phyloP scores from a whole-genome alignment of 2,888 invertebrate species.

The Nomada fabriciana region DNA sequence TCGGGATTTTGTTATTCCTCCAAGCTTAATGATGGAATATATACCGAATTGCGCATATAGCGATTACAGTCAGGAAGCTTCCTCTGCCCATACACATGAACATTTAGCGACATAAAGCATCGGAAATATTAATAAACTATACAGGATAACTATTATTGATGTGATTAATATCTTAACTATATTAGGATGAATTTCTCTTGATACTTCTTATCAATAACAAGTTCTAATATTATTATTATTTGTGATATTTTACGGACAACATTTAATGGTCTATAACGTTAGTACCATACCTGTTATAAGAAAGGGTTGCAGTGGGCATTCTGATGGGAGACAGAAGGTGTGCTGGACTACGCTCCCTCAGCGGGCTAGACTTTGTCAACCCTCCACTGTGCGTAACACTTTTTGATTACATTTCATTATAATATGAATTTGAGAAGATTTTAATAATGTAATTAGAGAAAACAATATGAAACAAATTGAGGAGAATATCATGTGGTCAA shows the following conservation, averaged over 20 bases:
- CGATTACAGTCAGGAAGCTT: conserved; percentile 42
- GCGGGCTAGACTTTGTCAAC: conserved; percentile 81
- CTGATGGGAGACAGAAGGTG: conserved; percentile 87
- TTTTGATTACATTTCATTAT: conserved; percentile 65
- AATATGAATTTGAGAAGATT: conserved; percentile 19
- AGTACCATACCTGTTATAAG: conserved; percentile 86
- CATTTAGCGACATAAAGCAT: conserved; percentile 37
- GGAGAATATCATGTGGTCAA: conserved; percentile 5
- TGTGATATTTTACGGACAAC: conserved; percentile 8
- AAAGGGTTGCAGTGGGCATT: conserved; percentile 86
- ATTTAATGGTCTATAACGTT: conserved; percentile 53
- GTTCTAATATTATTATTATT: conserved; percentile 4
- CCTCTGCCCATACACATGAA: conserved; percentile 41
- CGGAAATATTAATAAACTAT: conserved; percentile 19
- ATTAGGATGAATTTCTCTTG: neutral
- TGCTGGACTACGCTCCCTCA: conserved; percentile 82
- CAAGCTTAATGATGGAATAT: neutral
- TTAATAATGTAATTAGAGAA: neutral
- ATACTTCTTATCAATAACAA: conserved; percentile 6
- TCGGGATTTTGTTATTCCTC: conserved; percentile 3
- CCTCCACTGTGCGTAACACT: conserved; percentile 81
- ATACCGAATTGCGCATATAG: conserved; percentile 13
- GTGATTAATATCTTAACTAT: conserved; percentile 11
- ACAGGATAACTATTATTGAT: conserved; percentile 22
- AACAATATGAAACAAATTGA: conserved; percentile 6